A percentile compares a stretch with the other conserved stretches of the same genome.
Evolutionary conservation across 2,797 vertebrate species (phyloP).

Genomic region (Enteromius afrohamiltoni): DNA sequence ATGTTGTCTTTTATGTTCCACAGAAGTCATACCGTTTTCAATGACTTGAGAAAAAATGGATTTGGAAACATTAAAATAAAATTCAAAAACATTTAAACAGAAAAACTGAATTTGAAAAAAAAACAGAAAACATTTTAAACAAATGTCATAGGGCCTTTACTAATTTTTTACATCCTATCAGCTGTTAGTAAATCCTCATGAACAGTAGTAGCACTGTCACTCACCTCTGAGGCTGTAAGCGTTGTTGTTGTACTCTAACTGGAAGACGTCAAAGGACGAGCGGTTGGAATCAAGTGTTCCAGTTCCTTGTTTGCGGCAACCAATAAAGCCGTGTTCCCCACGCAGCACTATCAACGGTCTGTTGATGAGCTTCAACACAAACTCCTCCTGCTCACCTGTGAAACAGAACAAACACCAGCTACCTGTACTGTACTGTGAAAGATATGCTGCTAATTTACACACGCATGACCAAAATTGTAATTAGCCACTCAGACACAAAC

Average conservation of each 20-base stretch:
- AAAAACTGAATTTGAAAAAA: neutral
- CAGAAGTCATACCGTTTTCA: no score
- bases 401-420: slow-evolving; percentile 4
- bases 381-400: slow-evolving; percentile 87
- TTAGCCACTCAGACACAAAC: slow-evolving; percentile 66
- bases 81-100: neutral
- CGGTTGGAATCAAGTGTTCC: slow-evolving; percentile 92
- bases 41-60: no score
- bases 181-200: neutral
- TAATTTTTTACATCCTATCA: neutral
- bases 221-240: slow-evolving; percentile 92
- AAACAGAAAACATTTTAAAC: neutral
- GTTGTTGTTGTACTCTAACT: slow-evolving; percentile 89
- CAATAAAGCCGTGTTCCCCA: slow-evolving; percentile 94
- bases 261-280: slow-evolving; percentile 93
- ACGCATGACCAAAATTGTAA: neutral
- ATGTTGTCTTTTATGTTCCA: no score
- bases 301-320: slow-evolving; percentile 86
- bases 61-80: no score
- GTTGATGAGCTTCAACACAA: slow-evolving; percentile 97
- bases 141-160: neutral
- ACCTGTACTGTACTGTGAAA: neutral
- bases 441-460: neutral
- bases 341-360: slow-evolving; percentile 93
- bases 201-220: slow-evolving; percentile 13